These are phyloP conservation scores for Microplitis deprimator DNA, from an alignment of 2,888 invertebrate genomes.

Conservation along the genomic window DNA sequence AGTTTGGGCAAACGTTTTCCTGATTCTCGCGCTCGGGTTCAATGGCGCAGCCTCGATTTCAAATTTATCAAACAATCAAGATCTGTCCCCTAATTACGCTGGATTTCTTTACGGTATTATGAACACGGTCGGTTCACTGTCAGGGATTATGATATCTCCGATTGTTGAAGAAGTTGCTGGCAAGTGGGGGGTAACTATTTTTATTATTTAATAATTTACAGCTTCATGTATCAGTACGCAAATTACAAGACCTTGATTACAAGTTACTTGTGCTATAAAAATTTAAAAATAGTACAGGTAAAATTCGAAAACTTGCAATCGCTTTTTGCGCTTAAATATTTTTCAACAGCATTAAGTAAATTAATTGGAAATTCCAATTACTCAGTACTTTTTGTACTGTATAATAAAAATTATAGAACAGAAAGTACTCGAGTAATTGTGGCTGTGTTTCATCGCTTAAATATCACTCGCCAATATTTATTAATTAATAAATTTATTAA, in stretches of 20 bases:
- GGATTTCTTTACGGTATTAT: slow-evolving; percentile 83
- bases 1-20: slow-evolving; percentile 59
- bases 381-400: no score
- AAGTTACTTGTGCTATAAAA: no score
- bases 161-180: slow-evolving; percentile 78
- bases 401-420: no score
- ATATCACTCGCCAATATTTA: no score
- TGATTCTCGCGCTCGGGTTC: slow-evolving; percentile 62
- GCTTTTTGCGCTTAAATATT: no score
- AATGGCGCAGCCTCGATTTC: slow-evolving; percentile 73
- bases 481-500: no score
- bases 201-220: not conserved
- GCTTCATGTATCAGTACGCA: slow-evolving; percentile 10
- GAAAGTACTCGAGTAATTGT: no score
- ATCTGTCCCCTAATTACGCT: slow-evolving; percentile 82
- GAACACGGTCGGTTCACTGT: slow-evolving; percentile 80
- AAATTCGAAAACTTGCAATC: no score
- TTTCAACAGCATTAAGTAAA: no score
- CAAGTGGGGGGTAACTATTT: slow-evolving; percentile 71
- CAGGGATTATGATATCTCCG: slow-evolving; percentile 81
- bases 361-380: no score
- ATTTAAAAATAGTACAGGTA: no score
- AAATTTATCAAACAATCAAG: slow-evolving; percentile 74
- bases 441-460: no score
- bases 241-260: not conserved